A percentile compares a stretch with the other conserved stretches of the same genome.
Evolutionary conservation across 2,113 vertebrate genomes (phyloP).

Genomic region (Carollia perspicillata): DNA sequence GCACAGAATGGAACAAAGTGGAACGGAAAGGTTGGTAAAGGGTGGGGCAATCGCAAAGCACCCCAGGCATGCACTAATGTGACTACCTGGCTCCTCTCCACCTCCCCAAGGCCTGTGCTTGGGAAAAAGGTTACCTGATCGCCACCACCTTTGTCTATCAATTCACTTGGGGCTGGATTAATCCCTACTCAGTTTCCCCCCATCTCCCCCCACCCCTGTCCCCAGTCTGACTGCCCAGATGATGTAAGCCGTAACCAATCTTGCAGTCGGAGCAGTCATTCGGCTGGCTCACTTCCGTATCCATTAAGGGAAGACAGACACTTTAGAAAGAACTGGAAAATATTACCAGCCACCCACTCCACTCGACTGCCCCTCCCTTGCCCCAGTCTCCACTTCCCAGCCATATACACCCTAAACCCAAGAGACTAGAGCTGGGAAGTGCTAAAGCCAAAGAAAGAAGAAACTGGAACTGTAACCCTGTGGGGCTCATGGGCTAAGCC

Average conservation of each 20-base stretch:
- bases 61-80: constrained; percentile 32
- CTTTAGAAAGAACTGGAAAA: constrained; percentile 80
- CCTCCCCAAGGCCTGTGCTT: constrained; percentile 66
- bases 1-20: background rate
- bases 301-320: constrained; percentile 75
- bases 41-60: background rate
- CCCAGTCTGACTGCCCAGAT: constrained; percentile 74
- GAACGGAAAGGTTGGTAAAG: background rate
- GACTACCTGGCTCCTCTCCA: constrained; percentile 59
- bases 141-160: constrained; percentile 75
- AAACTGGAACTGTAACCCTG: constrained; percentile 71
- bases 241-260: constrained; percentile 81
- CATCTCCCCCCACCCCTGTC: background rate
- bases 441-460: constrained; percentile 68
- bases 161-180: constrained; percentile 72
- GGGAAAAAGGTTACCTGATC: constrained; percentile 80
- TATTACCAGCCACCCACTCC: constrained; percentile 60
- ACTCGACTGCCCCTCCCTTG: background rate
- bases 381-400: background rate
- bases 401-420: constrained; percentile 47
- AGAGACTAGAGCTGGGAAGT: constrained; percentile 55
- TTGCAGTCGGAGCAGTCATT: constrained; percentile 62
- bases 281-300: constrained; percentile 73
- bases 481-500: constrained; percentile 28
- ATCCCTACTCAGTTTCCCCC: constrained; percentile 77